Conservation (phyloP, 1,140 invertebrate species). For the Adoxophyes honmai region DNA sequence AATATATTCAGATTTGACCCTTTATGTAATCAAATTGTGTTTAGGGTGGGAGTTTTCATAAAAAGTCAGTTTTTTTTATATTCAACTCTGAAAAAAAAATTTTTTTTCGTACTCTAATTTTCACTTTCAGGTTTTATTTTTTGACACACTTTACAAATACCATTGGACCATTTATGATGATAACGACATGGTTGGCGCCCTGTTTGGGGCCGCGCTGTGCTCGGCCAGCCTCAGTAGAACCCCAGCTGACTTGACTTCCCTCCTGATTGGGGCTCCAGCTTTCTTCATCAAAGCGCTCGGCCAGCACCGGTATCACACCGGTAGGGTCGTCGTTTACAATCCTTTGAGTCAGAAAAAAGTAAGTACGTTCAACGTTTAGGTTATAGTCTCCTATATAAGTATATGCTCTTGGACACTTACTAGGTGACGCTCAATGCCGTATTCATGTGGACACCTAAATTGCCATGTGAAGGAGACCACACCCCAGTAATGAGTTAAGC, state of each 20-base stretch:
- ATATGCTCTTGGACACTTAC: too few species aligned
- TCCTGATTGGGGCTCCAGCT: slow-evolving; percentile 49
- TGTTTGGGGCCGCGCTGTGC: slow-evolving; percentile 25
- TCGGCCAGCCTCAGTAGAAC: slow-evolving; percentile 24
- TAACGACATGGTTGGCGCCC: slow-evolving; percentile 23
- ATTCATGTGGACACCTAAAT: too few species aligned
- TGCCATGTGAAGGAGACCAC: too few species aligned
- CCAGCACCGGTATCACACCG: slow-evolving; percentile 26
- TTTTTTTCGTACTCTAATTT: too few species aligned
- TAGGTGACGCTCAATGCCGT: too few species aligned
- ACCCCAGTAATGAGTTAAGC: too few species aligned
- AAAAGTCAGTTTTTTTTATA: too few species aligned
- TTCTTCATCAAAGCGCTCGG: slow-evolving; percentile 2
- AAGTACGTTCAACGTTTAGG: slow-evolving; percentile 30
- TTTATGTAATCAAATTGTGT: too few species aligned
- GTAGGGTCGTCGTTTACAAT: slow-evolving; percentile 46
- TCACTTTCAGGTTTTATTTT: slow-evolving; percentile 35
- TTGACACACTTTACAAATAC: neutral
- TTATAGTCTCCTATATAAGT: too few species aligned
- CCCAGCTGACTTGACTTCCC: slow-evolving; percentile 15
- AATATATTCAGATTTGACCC: too few species aligned
- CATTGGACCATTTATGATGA: neutral
- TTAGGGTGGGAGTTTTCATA: too few species aligned
- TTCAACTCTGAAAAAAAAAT: too few species aligned
- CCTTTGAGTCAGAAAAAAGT: neutral